phyloP scores from a whole-genome alignment of 1,140 invertebrate genomes.

The Pissodes strobi region DNA sequence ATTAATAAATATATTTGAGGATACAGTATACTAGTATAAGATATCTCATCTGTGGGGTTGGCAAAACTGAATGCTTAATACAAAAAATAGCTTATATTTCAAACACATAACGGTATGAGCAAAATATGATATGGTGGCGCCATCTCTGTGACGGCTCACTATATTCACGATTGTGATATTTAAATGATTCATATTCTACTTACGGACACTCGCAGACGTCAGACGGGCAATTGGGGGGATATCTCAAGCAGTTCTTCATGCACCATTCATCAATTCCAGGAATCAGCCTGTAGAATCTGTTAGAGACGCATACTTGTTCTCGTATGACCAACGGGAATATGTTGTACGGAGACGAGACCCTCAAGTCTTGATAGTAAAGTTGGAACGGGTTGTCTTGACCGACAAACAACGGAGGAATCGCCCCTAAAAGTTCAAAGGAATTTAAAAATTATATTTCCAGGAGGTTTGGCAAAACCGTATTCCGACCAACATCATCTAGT shows the following conservation, averaged over 20 bases:
- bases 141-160: no score
- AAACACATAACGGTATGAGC: no score
- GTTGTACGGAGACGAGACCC: conserved; percentile 61
- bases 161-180: no score
- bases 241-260: conserved; percentile 79
- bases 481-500: no score
- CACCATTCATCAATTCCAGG: conserved; percentile 82
- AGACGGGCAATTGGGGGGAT: conserved; percentile 81
- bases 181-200: conserved; percentile 59
- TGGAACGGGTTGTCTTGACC: conserved; percentile 71
- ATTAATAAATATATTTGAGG: no score
- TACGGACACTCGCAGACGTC: conserved; percentile 79
- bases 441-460: no score
- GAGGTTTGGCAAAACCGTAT: no score
- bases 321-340: conserved; percentile 72
- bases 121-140: no score
- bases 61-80: no score
- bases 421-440: conserved; percentile 29
- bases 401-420: conserved; percentile 67
- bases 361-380: conserved; percentile 71
- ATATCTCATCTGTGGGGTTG: no score
- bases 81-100: no score
- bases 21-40: no score
- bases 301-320: conserved; percentile 75
- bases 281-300: conserved; percentile 63